Conservation (phyloP, 2,113 vertebrate species). For the Pipra filicauda region DNA sequence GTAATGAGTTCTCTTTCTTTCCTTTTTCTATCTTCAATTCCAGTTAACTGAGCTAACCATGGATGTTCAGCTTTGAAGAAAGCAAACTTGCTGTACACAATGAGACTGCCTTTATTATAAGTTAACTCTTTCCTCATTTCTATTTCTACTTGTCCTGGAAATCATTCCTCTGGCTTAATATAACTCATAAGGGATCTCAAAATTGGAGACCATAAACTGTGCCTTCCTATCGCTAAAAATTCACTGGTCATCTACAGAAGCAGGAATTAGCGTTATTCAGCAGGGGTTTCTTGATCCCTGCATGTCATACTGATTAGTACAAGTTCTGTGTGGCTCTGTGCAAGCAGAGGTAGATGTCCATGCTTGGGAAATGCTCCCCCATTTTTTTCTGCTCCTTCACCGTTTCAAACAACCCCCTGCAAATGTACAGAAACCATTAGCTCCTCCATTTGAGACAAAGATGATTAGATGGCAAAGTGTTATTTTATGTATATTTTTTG, state of each 20-base stretch:
- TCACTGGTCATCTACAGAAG: neutral
- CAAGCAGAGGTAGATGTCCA: neutral
- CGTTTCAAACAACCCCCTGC: neutral
- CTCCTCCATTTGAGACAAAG: neutral
- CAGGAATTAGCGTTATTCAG: neutral
- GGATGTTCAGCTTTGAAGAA: neutral
- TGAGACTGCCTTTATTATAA: neutral
- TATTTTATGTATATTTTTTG: neutral
- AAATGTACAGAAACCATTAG: neutral
- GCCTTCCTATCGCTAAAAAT: fast-evolving
- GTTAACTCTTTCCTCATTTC: neutral
- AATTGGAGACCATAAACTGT: neutral
- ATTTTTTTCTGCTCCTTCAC: neutral
- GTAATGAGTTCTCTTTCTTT: neutral
- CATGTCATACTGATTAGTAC: neutral
- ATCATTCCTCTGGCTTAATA: neutral
- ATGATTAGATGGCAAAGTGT: neutral
- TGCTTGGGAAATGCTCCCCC: neutral
- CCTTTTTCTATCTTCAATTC: neutral
- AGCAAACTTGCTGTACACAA: neutral
- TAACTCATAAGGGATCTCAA: neutral
- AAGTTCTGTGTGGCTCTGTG: neutral
- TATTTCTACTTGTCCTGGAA: neutral
- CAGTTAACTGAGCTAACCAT: neutral
- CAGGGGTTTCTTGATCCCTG: neutral